These are phyloP conservation scores for Diorhabda carinulata DNA, from an alignment of 1,140 invertebrate species.

Conservation along the genomic window DNA sequence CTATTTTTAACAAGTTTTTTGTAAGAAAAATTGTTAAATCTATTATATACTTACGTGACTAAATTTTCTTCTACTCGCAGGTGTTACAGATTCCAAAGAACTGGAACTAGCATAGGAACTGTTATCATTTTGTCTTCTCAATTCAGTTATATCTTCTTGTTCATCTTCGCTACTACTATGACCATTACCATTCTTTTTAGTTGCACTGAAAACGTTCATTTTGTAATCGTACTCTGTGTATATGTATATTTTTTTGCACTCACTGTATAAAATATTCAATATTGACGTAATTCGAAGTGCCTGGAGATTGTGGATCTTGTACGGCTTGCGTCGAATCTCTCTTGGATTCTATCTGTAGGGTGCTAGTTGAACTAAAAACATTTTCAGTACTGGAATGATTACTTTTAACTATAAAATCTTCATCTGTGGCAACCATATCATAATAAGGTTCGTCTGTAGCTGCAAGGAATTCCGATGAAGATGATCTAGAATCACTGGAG, in stretches of 20 bases:
- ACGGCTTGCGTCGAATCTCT: conserved; percentile 45
- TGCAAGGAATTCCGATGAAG: conserved; percentile 51
- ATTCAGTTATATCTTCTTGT: conserved; percentile 47
- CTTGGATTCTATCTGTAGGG: conserved; percentile 51
- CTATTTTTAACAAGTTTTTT: no score
- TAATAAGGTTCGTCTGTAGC: conserved; percentile 71
- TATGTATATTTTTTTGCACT: conserved; percentile 42
- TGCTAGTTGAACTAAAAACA: conserved; percentile 59
- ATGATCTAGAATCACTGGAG: conserved; percentile 41
- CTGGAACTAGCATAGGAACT: conserved; percentile 47
- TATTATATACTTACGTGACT: conserved; percentile 34
- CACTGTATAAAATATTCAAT: conserved; percentile 85
- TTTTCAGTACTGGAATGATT: conserved; percentile 60
- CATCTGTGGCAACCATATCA: conserved; percentile 76
- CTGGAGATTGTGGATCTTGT: conserved; percentile 66
- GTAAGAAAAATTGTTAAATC: no score
- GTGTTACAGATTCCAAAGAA: conserved; percentile 47
- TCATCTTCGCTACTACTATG: conserved; percentile 48
- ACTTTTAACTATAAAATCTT: conserved; percentile 52
- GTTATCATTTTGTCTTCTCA: conserved; percentile 39
- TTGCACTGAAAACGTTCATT: conserved; percentile 23
- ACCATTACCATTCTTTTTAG: conserved; percentile 37
- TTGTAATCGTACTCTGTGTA: not conserved
- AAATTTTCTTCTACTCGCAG: conserved; percentile 43
- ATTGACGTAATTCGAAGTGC: conserved; percentile 81